Conservation (phyloP, 2,113 vertebrate genomes). For the Gyps fulvus region DNA sequence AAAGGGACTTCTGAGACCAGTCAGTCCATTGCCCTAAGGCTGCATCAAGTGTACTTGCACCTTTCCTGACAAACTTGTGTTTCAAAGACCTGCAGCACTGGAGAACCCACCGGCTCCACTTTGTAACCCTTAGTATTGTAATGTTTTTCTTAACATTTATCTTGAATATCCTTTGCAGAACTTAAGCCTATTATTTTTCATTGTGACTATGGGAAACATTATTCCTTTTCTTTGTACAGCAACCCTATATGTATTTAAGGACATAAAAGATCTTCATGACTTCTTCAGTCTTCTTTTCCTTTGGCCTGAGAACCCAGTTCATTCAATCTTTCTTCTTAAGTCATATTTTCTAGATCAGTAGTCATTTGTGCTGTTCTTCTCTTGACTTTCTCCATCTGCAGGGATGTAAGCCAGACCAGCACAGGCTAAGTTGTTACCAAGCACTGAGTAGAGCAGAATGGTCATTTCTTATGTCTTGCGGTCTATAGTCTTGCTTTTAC, state of each 20-base stretch:
- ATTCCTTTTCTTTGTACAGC: neutral
- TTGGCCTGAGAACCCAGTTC: neutral
- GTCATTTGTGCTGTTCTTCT: neutral
- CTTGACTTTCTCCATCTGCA: neutral
- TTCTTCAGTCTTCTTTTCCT: neutral
- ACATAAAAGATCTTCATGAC: neutral
- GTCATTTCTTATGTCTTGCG: neutral
- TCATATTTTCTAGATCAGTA: neutral
- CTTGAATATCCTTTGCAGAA: neutral
- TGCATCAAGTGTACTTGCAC: neutral
- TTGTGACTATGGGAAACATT: neutral
- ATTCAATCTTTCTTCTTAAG: neutral
- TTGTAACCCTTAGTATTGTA: neutral
- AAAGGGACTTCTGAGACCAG: neutral
- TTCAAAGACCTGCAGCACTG: neutral
- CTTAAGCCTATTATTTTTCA: neutral
- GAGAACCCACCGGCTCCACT: neutral
- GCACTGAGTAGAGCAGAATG: neutral
- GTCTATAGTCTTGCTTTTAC: neutral
- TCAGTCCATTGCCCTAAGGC: neutral
- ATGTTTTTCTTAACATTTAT: neutral
- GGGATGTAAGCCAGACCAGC: neutral
- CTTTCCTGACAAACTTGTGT: neutral
- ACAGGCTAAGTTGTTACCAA: neutral
- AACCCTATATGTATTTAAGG: neutral